These are phyloP conservation scores for Gambusia affinis DNA, from an alignment of 2,113 vertebrate species.

Conservation along the genomic window DNA sequence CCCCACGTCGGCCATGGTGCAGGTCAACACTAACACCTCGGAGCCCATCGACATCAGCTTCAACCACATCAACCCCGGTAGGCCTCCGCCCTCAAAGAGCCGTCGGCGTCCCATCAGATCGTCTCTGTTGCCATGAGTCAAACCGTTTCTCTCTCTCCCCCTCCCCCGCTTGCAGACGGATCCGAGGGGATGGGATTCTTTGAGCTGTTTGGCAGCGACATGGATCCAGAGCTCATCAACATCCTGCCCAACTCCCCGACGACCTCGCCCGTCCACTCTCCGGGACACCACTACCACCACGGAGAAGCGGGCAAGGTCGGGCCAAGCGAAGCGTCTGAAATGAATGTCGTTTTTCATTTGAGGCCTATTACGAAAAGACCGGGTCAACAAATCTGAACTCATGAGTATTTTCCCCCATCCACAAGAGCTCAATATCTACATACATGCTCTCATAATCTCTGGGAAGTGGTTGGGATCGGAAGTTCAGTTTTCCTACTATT, in stretches of 20 bases:
- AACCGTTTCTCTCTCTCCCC: neutral
- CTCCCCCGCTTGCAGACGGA: slow-evolving; percentile 81
- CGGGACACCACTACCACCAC: slow-evolving; percentile 93
- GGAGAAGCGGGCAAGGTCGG: slow-evolving; percentile 94
- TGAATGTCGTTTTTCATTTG: no score
- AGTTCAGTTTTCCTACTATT: no score
- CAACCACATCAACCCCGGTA: slow-evolving; percentile 91
- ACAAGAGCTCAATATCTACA: neutral
- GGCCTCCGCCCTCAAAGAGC: slow-evolving; percentile 28
- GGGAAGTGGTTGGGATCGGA: no score
- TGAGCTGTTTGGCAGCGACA: slow-evolving; percentile 88
- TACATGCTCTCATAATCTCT: neutral
- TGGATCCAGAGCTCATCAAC: slow-evolving; percentile 93
- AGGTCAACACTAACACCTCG: slow-evolving; percentile 91
- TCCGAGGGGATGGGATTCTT: slow-evolving; percentile 93
- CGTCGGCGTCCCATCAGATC: neutral
- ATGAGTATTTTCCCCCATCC: neutral
- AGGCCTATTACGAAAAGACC: neutral
- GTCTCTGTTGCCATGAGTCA: neutral
- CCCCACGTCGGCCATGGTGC: slow-evolving; percentile 94
- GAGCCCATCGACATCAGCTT: slow-evolving; percentile 95
- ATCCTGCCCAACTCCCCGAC: slow-evolving; percentile 94
- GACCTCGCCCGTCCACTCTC: slow-evolving; percentile 92
- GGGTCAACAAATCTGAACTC: neutral
- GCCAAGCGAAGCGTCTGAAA: neutral